phyloP scores from a whole-genome alignment of 2,888 invertebrate genomes.

The Nezara viridula region DNA sequence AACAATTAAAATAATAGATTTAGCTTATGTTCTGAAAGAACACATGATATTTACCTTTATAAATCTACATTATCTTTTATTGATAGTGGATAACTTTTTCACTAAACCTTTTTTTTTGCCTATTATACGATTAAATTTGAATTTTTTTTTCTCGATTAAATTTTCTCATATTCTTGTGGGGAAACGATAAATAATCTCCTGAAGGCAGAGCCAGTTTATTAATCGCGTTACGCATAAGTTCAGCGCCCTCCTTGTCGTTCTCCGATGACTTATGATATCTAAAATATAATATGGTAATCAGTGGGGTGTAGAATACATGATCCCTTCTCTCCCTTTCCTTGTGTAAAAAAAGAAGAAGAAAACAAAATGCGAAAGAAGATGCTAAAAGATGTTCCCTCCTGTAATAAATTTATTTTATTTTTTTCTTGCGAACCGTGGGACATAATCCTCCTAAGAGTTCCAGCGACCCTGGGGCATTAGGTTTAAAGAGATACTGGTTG shows the following conservation, averaged over 20 bases:
- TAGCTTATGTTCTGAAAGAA: too few species aligned
- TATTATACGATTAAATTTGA: background rate
- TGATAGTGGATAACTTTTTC: too few species aligned
- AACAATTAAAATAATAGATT: too few species aligned
- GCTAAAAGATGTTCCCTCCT: background rate
- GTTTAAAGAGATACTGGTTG: background rate
- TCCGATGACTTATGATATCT: constrained; percentile 26
- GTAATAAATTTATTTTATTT: background rate
- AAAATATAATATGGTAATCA: background rate
- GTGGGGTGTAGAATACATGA: background rate
- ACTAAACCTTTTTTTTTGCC: background rate
- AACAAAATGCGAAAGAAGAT: background rate
- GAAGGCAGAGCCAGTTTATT: background rate
- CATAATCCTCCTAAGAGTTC: constrained; percentile 17
- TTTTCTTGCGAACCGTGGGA: background rate
- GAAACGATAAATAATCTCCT: background rate
- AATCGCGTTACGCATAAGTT: background rate
- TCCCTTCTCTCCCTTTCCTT: background rate
- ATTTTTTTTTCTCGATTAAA: background rate
- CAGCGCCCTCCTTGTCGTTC: background rate
- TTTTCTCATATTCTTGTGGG: background rate
- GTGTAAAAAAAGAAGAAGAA: background rate
- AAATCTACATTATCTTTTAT: too few species aligned
- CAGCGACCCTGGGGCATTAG: background rate
- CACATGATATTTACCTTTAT: too few species aligned